Conservation (phyloP, 2,797 vertebrate genomes). For the Phrynocephalus vlangalii region DNA sequence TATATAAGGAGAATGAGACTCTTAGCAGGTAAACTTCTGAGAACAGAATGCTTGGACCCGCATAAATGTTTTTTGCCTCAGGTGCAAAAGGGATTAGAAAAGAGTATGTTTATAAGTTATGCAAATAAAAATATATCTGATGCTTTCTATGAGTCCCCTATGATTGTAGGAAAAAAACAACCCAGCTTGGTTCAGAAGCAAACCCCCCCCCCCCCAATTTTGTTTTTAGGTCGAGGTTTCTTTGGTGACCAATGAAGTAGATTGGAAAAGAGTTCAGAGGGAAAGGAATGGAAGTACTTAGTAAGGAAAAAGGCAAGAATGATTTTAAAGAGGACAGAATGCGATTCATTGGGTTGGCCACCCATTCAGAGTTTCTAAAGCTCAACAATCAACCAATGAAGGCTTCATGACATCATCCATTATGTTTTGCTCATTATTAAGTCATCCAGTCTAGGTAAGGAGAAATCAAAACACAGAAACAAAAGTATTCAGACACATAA, state of each 20-base stretch:
- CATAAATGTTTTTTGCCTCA: background rate
- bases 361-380: background rate
- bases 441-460: background rate
- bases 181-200: background rate
- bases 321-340: slow-evolving; percentile 4
- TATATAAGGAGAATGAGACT: background rate
- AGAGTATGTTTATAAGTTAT: background rate
- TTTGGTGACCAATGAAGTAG: slow-evolving; percentile 22
- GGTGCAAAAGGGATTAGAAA: background rate
- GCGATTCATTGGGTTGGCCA: background rate
- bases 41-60: background rate
- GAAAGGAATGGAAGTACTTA: slow-evolving; percentile 14
- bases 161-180: background rate
- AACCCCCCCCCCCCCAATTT: background rate
- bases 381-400: background rate
- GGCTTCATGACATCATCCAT: background rate
- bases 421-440: background rate
- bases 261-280: slow-evolving; percentile 15
- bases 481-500: background rate
- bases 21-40: background rate
- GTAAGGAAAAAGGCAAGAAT: background rate
- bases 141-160: slow-evolving; percentile 12
- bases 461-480: background rate
- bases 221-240: slow-evolving; percentile 11
- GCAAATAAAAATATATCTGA: background rate